Base-by-base conservation (phyloP, 1,140 invertebrate species). In the Drosophila tristis region DNA sequence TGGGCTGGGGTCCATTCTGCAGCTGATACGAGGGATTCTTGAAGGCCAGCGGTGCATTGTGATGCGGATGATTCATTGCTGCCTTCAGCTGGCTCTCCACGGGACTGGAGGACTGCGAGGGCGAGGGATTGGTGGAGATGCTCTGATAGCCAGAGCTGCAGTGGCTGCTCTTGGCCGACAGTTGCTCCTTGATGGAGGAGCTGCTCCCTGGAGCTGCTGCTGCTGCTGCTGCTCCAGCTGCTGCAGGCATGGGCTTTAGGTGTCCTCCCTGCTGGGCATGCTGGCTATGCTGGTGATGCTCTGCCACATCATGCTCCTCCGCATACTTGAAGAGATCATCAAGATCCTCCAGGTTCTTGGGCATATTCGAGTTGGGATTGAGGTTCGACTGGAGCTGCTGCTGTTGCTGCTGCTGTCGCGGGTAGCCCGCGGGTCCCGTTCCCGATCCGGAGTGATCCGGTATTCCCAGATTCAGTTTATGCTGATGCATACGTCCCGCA, bases 101-200 rank as follows among this genome's bases (percentile, higher is more conserved):
- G n/a, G 97, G 97, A 90, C 96, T 97, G 77, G 96, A 97, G 63
- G 96, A 97, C 91, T 97, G 97, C 84, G 96, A 97, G 91, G 97
- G 97, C 68, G 84, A 89, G 26, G 89, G 89, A 90, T 91, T 91
- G 5, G 96, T 96, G 4, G 96, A 96, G 84, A 97, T 97, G 78
- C 97, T 97, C 92, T 98, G 97, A 90, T 98, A 98, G 2, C 97
- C 97, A 1, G 96, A 97, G 23, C 96, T 97, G 96, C 96, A 57
- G 79, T 96, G 95, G 49, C 95, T 95, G 39, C 95, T 95, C 78
- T 95, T 95, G 42, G 94, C 94, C 44, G 94, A 93, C 25, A 92
- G 50, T 54, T 91, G 93, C 55, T 94, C 93, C 51, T 93, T 81
- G 92, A 92, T 42, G 91, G 90, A 43, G 4, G 8, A 15, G 20